Evolutionary conservation across 2,797 vertebrate genomes (phyloP), one percentile per base, ranked within the genome.

Genomic region (Muraenolepis orangiensis): DNA sequence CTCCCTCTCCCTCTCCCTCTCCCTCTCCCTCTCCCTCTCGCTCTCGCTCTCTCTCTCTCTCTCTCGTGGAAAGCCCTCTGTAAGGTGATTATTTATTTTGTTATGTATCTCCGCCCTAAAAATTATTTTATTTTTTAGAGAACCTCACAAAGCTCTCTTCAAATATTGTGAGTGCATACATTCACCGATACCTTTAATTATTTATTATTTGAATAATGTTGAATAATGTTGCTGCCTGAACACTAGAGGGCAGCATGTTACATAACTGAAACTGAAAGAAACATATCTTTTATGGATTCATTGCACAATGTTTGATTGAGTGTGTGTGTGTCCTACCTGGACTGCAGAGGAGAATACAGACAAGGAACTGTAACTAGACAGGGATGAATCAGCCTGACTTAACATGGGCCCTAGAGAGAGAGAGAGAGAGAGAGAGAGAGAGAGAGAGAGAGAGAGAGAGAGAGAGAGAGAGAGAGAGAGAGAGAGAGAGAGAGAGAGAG

Each of bases 331-430:
- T 84, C 89, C 70, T 82, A 93, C 92, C 90, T 94, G 93, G 82
- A 94, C 92, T 86, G 92, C 91, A 66, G 90, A 89, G 82, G 93
- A 93, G 88, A 95, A 93, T 64, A 93, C 92, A 71, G 93, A 93
- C 81, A 93, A 87, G 30, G 93, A 92, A 82, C 90, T 93, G 84
- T 95, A 96, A 86, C 92, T 93, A 71, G 93, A 92, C 87, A 95
- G 93, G 71, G 94, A 91, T 42, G 93, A 90, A 78, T 95, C 95
- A 71, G 88, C 91, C 78, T 93, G 94, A 91, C 90, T 93, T 89
- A 95, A 89, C 93, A 95, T 92, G 79, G 95, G 91, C 76, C 93
- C 95, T 95, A 84, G 64, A 82, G 85, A 89, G 71, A 87, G 20
- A 83, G 4, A 82, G 51, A 81, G 57, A 74, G 2, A 64, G 20